Base-by-base conservation (phyloP, 2,888 invertebrate genomes). In the Tetranychus piercei region DNA sequence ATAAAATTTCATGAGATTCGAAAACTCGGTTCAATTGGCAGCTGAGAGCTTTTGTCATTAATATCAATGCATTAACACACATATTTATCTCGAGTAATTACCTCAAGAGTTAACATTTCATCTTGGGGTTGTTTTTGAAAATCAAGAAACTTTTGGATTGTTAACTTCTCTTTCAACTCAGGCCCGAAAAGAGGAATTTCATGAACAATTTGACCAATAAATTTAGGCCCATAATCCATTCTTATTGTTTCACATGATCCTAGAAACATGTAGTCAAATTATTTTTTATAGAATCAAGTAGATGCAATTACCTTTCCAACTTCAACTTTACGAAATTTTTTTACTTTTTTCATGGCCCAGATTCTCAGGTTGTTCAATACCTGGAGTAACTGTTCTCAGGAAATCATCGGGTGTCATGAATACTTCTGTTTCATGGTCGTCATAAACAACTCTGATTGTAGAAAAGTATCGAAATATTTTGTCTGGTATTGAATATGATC, bases 351-450 rank as follows among this genome's bases (percentile, higher is more conserved):
- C n/a, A n/a, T n/a, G 85, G 43, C 99, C 99, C 81, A 95, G 88
- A 80, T 95, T 95, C 85, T 97, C 94, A 76, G 97, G 97, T 83
- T 99, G 99, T 84, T 94, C 95, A 81, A 95, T 88, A 81, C 97
- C 96, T 76, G 97, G 97, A 78, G 97, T 97, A 87, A 99, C 91
- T 76, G 96, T 96, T 79, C 97, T 88, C 79, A 99, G 87, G 85
- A 99, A 99, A 85, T 99, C 99, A 84, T 94, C 94, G 18, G 99
- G 99, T 69, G 97, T 99, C 99, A 99, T 99, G 83, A 90, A 96
- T 80, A 95, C 90, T 83, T 95, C 94, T 82, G 88, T 84, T 85
- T 80, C 79, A 5, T 79, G 79, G 44, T 79, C 77, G n/a, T 79
- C 80, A 72, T 78, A 79, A 69, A 80, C 78, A 76, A 94, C 85